Conservation (phyloP, 2,113 vertebrate genomes). For the Zingel zingel region DNA sequence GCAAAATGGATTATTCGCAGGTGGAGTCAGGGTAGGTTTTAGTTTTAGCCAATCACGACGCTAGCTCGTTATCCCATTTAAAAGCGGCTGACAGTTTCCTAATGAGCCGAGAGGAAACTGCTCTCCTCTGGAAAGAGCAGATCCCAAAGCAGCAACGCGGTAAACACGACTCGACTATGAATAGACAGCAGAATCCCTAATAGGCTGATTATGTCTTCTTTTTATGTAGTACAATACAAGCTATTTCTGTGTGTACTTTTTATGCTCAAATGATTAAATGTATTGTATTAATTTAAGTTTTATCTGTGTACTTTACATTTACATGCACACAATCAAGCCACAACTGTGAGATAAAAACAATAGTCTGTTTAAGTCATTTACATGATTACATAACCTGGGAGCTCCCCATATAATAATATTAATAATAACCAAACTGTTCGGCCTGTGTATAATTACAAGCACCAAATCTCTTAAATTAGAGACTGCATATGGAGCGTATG, state of each 20-base stretch:
- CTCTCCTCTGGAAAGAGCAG: neutral
- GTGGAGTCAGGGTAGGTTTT: constrained; percentile 29
- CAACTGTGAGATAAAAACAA: constrained; percentile 45
- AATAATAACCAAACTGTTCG: constrained; percentile 20
- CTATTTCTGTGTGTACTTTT: constrained; percentile 12
- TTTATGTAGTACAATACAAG: constrained; percentile 1
- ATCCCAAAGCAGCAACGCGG: constrained; percentile 43
- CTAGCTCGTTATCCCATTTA: constrained; percentile 25
- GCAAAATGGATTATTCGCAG: constrained; percentile 35
- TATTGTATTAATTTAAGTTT: constrained; percentile 2
- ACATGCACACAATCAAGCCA: constrained; percentile 17
- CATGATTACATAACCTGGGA: constrained; percentile 41
- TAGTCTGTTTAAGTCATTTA: constrained; percentile 29
- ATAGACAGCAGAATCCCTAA: constrained; percentile 21
- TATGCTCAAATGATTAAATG: constrained; percentile 32
- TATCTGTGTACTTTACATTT: constrained; percentile 16
- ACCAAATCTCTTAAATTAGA: constrained; percentile 40
- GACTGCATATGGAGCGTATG: neutral
- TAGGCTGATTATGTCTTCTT: constrained; percentile 33
- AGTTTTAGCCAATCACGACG: constrained; percentile 24
- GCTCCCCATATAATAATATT: constrained; percentile 30
- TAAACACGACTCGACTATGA: constrained; percentile 32
- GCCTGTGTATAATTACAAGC: constrained; percentile 50
- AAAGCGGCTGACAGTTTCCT: constrained; percentile 43
- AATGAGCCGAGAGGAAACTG: constrained; percentile 43